A percentile compares a stretch with the other conserved stretches of the same genome.
Evolutionary conservation across 2,797 vertebrate species (phyloP).

Genomic region (Sciurus vulgaris): DNA sequence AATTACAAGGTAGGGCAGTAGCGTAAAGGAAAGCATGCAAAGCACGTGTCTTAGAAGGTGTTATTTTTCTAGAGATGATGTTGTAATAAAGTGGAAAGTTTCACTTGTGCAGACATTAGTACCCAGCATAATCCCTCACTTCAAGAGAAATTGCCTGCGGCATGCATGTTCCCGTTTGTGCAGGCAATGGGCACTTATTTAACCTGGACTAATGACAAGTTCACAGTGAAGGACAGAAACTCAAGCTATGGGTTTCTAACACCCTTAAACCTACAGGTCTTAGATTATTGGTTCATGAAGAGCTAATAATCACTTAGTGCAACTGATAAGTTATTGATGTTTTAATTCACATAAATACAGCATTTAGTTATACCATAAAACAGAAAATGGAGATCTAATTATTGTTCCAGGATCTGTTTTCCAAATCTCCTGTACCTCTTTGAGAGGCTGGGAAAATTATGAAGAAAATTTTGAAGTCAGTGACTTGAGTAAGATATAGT

Average conservation of each 20-base stretch:
- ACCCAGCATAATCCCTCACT: not conserved
- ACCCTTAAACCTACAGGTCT: not conserved
- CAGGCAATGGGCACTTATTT: not conserved
- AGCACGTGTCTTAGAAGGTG: not conserved
- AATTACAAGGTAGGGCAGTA: not conserved
- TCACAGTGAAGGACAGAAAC: not conserved
- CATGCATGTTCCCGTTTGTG: not conserved
- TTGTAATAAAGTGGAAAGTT: not conserved
- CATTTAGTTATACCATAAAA: conserved; percentile 24
- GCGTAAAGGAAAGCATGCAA: not conserved
- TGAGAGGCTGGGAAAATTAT: conserved; percentile 20
- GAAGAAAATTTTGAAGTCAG: conserved; percentile 51
- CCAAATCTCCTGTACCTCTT: not conserved
- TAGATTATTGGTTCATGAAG: conserved; percentile 79
- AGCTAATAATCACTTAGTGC: conserved; percentile 83
- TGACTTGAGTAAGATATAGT: conserved; percentile 47
- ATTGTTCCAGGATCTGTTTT: conserved; percentile 14
- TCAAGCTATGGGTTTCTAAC: not conserved
- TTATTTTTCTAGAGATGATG: not conserved
- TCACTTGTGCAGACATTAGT: not conserved
- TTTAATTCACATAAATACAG: conserved; percentile 81
- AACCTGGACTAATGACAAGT: not conserved
- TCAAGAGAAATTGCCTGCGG: not conserved
- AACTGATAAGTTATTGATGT: conserved; percentile 84
- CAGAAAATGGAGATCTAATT: conserved; percentile 28